These are phyloP conservation scores for Metridium senile DNA, from an alignment of 92 coral and sea anemone genomes.

Conservation along the genomic window DNA sequence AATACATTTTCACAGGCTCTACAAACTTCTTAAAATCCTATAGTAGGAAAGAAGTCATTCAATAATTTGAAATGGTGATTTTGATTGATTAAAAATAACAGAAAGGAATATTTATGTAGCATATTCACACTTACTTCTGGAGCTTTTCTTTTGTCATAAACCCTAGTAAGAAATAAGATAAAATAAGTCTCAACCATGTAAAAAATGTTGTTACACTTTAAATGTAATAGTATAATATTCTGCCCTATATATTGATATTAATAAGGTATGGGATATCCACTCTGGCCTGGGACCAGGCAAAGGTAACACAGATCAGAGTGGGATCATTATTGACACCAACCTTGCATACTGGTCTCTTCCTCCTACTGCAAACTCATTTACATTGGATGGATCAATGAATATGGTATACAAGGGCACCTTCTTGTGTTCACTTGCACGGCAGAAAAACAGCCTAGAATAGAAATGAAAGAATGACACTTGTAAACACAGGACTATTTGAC, in stretches of 20 bases:
- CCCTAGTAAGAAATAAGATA: constrained; percentile 38
- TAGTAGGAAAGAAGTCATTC: background rate
- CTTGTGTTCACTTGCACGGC: constrained; percentile 84
- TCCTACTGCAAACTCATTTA: constrained; percentile 96
- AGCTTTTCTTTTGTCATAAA: constrained; percentile 89
- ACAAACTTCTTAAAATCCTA: constrained; percentile 76
- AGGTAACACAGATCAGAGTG: background rate
- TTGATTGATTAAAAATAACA: too few species aligned
- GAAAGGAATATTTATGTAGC: background rate
- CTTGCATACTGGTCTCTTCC: constrained; percentile 93
- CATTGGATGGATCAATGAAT: constrained; percentile 86
- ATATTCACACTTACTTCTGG: constrained; percentile 60
- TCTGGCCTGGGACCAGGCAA: too few species aligned
- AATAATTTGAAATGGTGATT: background rate
- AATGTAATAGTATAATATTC: too few species aligned
- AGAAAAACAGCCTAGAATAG: constrained; percentile 73
- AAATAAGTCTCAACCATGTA: background rate
- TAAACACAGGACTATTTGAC: too few species aligned
- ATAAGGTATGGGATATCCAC: too few species aligned
- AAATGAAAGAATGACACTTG: too few species aligned
- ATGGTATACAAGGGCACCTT: constrained; percentile 90
- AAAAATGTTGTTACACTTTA: too few species aligned
- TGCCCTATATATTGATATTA: too few species aligned
- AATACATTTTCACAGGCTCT: constrained; percentile 79
- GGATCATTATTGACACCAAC: constrained; percentile 38